Evolutionary conservation across 1,140 invertebrate genomes (phyloP), one percentile per base, ranked within the genome.

Genomic region (Calliphora vicina): DNA sequence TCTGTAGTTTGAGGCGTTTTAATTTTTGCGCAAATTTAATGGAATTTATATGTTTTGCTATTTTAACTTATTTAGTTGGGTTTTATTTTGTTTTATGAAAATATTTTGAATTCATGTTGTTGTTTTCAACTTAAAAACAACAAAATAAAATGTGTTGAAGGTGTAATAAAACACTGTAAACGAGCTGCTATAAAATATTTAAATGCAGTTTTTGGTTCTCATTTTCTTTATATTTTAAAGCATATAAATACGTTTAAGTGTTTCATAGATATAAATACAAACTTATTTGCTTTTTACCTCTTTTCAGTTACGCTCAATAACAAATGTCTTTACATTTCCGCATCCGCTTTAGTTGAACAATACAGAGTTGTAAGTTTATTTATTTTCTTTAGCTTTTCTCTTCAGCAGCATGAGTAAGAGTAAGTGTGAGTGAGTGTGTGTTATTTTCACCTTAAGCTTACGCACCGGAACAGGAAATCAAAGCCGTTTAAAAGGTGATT

Each of bases 291-390:
- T 78, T 78, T 25, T 76, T 76, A 15, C 17, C 29, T n/a, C 29
- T 76, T 74, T 74, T 17, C n/a, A 17, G 3, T 76, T 76, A n/a
- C 73, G 27, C 35, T 78, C 74, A 78, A 78, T 78, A 78, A 78
- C 74, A 78, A 78, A 78, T 78, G 74, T 78, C 74, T 78, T 78
- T 78, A 43, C 74, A 78, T 78, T 78, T 78, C 74, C 74, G 74
- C 20, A 78, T 78, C 74, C 74, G 74, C n/a, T 42, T 78, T 76
- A 43, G 74, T 67, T 67, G n/a, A 78, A 78, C 74, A 78, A 43
- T 45, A 25, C 13, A 78, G 27, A 17, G n/a, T 25, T 78, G 29
- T 45, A 35, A 35, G 20, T 78, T 8, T 78, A n/a, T 78, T 43
- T 43, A 20, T 43, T 25, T 43, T 43, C 35, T 45, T 45, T 78